These are phyloP conservation scores for Fragum whitleyi DNA, from an alignment of 2,888 invertebrate genomes.

Conservation along the genomic window DNA sequence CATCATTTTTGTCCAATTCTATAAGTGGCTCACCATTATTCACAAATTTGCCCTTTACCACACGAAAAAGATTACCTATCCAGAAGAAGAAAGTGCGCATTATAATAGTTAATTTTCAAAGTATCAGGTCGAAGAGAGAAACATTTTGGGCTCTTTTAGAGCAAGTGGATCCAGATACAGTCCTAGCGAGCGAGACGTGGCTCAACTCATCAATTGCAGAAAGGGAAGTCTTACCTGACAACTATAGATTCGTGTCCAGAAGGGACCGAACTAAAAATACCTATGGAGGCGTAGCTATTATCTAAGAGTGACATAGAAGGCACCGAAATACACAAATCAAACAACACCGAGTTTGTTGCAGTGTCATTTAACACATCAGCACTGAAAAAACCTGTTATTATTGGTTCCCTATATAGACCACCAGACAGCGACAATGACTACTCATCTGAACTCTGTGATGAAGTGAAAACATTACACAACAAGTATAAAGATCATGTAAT, in stretches of 20 bases:
- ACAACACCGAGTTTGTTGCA: slow-evolving; percentile 32
- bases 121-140: slow-evolving; percentile 42
- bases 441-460: slow-evolving; percentile 20
- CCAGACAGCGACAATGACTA: slow-evolving; percentile 30
- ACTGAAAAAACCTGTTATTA: too few relatives aligned
- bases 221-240: slow-evolving; percentile 36
- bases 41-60: slow-evolving; percentile 37
- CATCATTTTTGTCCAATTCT: slow-evolving; percentile 3
- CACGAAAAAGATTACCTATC: slow-evolving; percentile 2
- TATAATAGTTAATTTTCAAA: slow-evolving; percentile 43
- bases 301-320: slow-evolving; percentile 37
- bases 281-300: slow-evolving; percentile 44
- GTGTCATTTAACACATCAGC: slow-evolving; percentile 35
- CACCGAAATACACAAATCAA: slow-evolving; percentile 22
- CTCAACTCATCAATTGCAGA: slow-evolving; percentile 31
- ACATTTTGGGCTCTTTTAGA: slow-evolving; percentile 48
- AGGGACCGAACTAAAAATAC: slow-evolving; percentile 17
- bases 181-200: slow-evolving; percentile 36
- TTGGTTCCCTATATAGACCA: too few relatives aligned
- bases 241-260: slow-evolving; percentile 34
- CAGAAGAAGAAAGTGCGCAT: slow-evolving; percentile 37
- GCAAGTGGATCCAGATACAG: slow-evolving; percentile 33
- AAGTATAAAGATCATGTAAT: slow-evolving; percentile 17
- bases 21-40: slow-evolving; percentile 27
- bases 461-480: neutral